These are phyloP conservation scores for Pempheris klunzingeri DNA, from an alignment of 2,797 vertebrate genomes.

Conservation along the genomic window DNA sequence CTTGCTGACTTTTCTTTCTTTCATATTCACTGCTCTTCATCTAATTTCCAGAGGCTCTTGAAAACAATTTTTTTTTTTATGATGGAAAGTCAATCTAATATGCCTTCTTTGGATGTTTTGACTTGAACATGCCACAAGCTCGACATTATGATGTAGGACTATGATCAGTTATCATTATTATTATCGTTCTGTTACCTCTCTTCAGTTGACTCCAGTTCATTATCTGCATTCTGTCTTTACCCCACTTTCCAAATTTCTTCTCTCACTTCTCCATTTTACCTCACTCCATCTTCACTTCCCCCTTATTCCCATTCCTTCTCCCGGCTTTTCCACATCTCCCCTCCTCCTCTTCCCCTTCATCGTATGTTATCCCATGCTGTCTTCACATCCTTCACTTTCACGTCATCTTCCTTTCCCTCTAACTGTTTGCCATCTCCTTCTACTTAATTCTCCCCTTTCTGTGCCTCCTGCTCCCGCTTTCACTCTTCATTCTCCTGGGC, in stretches of 20 bases:
- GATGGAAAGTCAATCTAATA: slow-evolving; percentile 26
- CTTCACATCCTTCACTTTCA: slow-evolving; percentile 58
- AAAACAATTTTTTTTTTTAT: slow-evolving; percentile 17
- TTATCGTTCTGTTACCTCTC: slow-evolving; percentile 43
- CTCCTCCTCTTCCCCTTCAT: slow-evolving; percentile 16
- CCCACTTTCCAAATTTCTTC: slow-evolving; percentile 32
- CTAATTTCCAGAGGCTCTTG: slow-evolving; percentile 38
- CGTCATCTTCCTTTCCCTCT: slow-evolving; percentile 53
- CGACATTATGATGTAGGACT: slow-evolving; percentile 14
- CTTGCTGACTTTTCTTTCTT: slow-evolving; percentile 56
- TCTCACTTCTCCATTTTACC: slow-evolving; percentile 27
- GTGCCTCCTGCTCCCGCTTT: slow-evolving; percentile 73
- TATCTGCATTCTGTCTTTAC: slow-evolving; percentile 24
- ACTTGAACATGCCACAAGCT: slow-evolving; percentile 23
- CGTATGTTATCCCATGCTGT: slow-evolving; percentile 45
- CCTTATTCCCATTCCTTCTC: slow-evolving; percentile 17
- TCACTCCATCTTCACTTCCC: slow-evolving; percentile 11
- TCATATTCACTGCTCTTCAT: slow-evolving; percentile 43
- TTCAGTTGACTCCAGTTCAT: slow-evolving; percentile 38
- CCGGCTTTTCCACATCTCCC: slow-evolving; percentile 28
- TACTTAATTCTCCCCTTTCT: slow-evolving; percentile 68
- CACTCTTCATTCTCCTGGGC: slow-evolving; percentile 74
- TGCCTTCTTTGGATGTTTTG: slow-evolving; percentile 16
- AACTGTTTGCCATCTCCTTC: slow-evolving; percentile 62
- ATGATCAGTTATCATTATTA: slow-evolving; percentile 26